Evolutionary conservation across 2,113 vertebrate genomes (phyloP), one percentile per base, ranked within the genome.

Genomic region (Mola mola): DNA sequence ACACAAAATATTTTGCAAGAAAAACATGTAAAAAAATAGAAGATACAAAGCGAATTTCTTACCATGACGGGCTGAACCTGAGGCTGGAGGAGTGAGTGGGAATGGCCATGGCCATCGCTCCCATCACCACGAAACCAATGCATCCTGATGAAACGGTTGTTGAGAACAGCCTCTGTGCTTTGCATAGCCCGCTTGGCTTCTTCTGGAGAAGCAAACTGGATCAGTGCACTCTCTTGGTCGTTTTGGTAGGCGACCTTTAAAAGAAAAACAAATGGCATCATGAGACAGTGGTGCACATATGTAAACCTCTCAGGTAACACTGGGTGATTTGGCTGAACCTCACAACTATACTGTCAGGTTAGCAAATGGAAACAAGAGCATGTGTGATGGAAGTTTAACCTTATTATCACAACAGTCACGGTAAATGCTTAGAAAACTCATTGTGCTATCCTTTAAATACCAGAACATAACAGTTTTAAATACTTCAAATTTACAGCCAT

Each of bases 121-220:
- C 75, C 84, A 67, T 95, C 93, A 48, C 96, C 95, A 79, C 95
- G 93, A 72, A 95, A 95, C 97, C 97, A 98, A 83, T 95, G 93
- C 46, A 98, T 93, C 78, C 92, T 94, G 85, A 99, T 98, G 85
- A 98, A 98, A 16, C 96, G 94, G 88, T 98, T 98, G 79, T 97
- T 98, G 72, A 98, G 92, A 17, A 98, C 95, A 10, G 97, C 97
- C 90, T 99, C 95, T 33, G 95, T 95, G 89, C 96, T 98, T 60
- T 96, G 95, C 59, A 97, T 96, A 49, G 97, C 96, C 63, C 94
- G 94, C 83, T 92, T 96, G 60, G 96, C 96, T 84, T 97, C 95
- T 49, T 94, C 94, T 0, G 95, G 93, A 17, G 93, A 93, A 25
- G 95, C 93, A 88, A 99, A 99, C 82, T 98, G 96, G 75, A 99